phyloP scores from a whole-genome alignment of 2,888 invertebrate species.

The Ganaspis brasiliensis region DNA sequence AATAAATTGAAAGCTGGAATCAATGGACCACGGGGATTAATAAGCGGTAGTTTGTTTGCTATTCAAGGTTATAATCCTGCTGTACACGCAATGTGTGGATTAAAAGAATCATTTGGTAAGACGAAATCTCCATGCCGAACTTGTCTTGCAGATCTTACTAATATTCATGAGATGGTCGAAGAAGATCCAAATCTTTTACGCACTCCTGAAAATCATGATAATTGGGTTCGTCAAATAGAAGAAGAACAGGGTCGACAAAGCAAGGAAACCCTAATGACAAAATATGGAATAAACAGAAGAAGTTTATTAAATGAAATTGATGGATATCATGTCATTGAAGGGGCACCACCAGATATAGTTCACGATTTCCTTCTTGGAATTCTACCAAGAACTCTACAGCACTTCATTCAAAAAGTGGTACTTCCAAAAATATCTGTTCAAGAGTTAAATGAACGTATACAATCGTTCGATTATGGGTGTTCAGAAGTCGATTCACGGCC shows the following conservation, averaged over 20 bases:
- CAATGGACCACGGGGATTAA: background rate
- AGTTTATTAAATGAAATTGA: background rate
- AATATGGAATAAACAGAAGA: background rate
- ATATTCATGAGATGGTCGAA: background rate
- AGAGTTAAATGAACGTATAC: background rate
- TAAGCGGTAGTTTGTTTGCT: background rate
- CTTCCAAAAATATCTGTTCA: background rate
- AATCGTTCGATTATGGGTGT: background rate
- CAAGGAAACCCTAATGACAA: background rate
- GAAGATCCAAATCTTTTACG: background rate
- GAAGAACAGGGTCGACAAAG: background rate
- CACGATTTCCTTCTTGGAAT: background rate
- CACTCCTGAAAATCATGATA: background rate
- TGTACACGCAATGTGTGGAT: background rate
- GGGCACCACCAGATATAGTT: background rate
- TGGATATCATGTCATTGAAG: background rate
- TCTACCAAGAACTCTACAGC: background rate
- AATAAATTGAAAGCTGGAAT: background rate
- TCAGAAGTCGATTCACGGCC: background rate
- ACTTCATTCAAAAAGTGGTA: background rate
- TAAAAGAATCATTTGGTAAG: background rate
- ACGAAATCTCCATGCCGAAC: background rate
- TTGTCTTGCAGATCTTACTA: background rate
- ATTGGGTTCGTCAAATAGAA: background rate
- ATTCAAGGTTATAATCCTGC: background rate